Conservation (phyloP, 2,113 vertebrate species). For the Rallus limicola region DNA sequence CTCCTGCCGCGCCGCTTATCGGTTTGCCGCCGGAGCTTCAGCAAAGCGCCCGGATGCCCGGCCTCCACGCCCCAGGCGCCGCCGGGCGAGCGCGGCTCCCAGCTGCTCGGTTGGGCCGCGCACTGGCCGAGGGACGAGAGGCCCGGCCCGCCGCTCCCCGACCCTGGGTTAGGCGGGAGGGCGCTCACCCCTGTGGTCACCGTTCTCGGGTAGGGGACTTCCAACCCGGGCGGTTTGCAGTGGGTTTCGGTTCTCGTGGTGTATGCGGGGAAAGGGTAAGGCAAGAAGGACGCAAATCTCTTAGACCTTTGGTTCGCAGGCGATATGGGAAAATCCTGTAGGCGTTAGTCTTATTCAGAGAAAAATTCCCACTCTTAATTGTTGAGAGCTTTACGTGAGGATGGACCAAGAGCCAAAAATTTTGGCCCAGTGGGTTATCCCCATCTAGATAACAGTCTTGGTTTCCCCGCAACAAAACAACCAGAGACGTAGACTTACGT, state of each 20-base stretch:
- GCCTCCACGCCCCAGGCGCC: neutral
- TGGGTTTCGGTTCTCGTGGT: neutral
- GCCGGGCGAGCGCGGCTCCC: neutral
- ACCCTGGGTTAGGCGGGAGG: no score
- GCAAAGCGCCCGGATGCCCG: neutral
- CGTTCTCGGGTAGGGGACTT: neutral
- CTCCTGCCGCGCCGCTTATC: neutral
- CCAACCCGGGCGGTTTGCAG: fast-evolving
- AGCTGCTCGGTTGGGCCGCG: neutral
- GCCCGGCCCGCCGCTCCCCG: neutral
- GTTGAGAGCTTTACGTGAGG: neutral
- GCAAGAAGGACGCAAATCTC: neutral
- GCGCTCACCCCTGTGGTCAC: fast-evolving
- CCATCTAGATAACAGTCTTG: neutral
- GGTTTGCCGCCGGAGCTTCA: neutral
- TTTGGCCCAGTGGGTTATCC: neutral
- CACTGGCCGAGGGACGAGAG: neutral
- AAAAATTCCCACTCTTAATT: neutral
- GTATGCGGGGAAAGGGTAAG: neutral
- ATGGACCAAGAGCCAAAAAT: neutral
- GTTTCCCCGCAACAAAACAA: neutral
- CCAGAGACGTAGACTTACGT: neutral
- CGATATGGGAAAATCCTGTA: neutral
- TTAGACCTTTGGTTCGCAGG: neutral
- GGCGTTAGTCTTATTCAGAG: neutral